Evolutionary conservation across 2,888 invertebrate species (phyloP), one percentile per base, ranked within the genome.

Genomic region (Callyntrura sp.): DNA sequence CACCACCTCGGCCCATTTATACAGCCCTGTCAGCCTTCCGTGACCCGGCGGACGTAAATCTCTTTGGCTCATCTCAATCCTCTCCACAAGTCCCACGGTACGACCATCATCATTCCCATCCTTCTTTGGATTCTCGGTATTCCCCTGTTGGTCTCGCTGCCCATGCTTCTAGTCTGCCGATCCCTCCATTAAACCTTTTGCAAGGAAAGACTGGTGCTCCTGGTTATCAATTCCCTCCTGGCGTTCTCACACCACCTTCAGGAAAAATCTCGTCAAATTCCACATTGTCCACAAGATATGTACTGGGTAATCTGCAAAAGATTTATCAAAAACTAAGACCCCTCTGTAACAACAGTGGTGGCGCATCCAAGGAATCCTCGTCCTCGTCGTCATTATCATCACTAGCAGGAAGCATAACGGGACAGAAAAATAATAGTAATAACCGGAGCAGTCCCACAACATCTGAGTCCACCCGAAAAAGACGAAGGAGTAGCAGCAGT

Each of bases 1-100:
- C 93, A 85, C 92, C 92, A 91, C 92, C 92, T 89, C 91, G 92
- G 91, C 91, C 93, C 90, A 93, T 93, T 92, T 93, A 93, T 91
- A 93, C 93, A 90, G 90, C 93, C 88, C 91, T 93, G 91, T 93
- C 93, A 92, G 93, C 93, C 89, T 93, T 93, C 91, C 93, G 91
- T 93, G 93, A 93, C 92, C 93, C 93, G 57, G 85, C 92, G 25
- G 93, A 92, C 90, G 91, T 92, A 92, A 93, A 93, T 93, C 92
- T 92, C 90, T 92, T 90, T 91, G 91, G 92, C 92, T 93, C 93
- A 92, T 92, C 92, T 90, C 91, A 86, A 86, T 90, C 91, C 78
- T 86, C 90, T 90, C 90, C 91, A 70, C 92, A 91, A 91, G 91
- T 91, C 88, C 92, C 92, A 65, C 83, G 85, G 43, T 91, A 90